Conservation (phyloP, 1,140 invertebrate genomes). For the Drosophila busckii region DNA sequence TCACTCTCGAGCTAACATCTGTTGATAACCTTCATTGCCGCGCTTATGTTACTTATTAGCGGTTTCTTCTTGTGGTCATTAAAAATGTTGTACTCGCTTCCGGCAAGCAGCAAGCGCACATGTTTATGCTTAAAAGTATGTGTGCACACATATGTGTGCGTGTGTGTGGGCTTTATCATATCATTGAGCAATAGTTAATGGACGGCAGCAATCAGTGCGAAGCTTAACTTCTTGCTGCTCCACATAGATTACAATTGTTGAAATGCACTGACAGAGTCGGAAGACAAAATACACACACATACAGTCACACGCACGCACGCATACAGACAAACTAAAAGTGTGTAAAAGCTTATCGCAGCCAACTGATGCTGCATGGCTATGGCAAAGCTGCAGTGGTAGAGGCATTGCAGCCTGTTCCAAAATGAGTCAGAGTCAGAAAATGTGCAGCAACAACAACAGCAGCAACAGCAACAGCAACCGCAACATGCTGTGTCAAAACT, state of each 20-base stretch:
- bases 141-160: constrained; percentile 15
- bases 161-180: constrained; percentile 32
- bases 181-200: constrained; percentile 29
- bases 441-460: constrained; percentile 16
- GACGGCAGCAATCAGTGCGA: constrained; percentile 22
- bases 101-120: constrained; percentile 62
- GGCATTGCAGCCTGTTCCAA: constrained; percentile 26
- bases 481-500: constrained; percentile 41
- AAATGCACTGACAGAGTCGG: too few species aligned
- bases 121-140: constrained; percentile 51
- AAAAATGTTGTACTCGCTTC: constrained; percentile 50
- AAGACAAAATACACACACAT: constrained; percentile 10
- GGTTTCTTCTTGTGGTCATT: constrained; percentile 58
- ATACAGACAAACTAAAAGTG: too few species aligned
- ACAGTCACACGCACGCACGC: background rate
- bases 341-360: constrained; percentile 26
- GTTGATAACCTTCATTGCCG: constrained; percentile 20
- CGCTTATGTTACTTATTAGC: constrained; percentile 31
- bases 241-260: constrained; percentile 62
- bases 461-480: constrained; percentile 4
- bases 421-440: constrained; percentile 38
- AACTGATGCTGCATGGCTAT: constrained; percentile 28
- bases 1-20: background rate
- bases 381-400: constrained; percentile 12
- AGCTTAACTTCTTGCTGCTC: constrained; percentile 29